Evolutionary conservation across 2,888 invertebrate species (phyloP).

Genomic region (Sipha maydis): DNA sequence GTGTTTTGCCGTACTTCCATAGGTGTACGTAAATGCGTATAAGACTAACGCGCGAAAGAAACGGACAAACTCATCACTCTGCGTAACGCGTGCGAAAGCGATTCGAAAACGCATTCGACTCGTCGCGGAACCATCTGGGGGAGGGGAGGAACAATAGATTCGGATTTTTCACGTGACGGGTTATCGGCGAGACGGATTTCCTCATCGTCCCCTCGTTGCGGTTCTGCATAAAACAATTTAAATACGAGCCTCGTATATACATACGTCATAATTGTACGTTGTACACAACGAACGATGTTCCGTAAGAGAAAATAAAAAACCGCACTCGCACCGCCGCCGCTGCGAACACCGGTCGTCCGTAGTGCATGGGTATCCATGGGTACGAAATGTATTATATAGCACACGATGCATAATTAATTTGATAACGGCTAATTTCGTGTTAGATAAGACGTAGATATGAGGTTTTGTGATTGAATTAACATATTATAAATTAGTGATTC

Average conservation of each 20-base stretch:
- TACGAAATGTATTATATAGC: neutral
- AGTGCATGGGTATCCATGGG: neutral
- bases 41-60: too few species aligned
- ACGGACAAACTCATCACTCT: too few species aligned
- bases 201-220: neutral
- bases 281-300: neutral
- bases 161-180: neutral
- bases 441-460: slow-evolving; percentile 25
- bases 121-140: too few species aligned
- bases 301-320: neutral
- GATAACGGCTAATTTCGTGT: slow-evolving; percentile 25
- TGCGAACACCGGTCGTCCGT: neutral
- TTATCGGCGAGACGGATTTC: neutral
- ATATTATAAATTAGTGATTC: slow-evolving; percentile 31
- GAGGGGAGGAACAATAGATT: neutral
- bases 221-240: neutral
- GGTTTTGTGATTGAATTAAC: slow-evolving; percentile 46
- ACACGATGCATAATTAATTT: slow-evolving; percentile 36
- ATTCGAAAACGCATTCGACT: too few species aligned
- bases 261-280: neutral
- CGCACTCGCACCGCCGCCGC: too few species aligned
- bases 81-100: too few species aligned
- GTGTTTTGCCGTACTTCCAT: too few species aligned
- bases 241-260: too few species aligned
- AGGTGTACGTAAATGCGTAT: too few species aligned